Evolutionary conservation across 2,113 vertebrate genomes (phyloP).

Genomic region (Elephas maximus): DNA sequence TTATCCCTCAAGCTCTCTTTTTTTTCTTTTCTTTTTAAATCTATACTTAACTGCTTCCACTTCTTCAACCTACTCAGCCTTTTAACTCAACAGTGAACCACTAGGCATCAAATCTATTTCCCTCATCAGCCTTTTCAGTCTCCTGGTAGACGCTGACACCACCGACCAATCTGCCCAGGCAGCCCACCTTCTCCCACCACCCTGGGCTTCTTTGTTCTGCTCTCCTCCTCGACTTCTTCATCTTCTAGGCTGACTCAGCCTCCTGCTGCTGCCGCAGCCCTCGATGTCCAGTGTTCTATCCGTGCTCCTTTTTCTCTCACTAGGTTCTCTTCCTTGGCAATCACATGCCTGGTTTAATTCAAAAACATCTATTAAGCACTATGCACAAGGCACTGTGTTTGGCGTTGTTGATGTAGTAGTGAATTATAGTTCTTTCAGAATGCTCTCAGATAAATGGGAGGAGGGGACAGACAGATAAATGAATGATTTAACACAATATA

Average conservation of each 20-base stretch:
- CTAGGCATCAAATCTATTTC: neutral
- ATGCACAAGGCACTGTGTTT: neutral
- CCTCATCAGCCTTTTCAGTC: neutral
- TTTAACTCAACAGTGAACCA: neutral
- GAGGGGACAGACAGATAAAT: neutral
- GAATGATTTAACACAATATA: conserved; percentile 13
- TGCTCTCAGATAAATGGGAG: neutral
- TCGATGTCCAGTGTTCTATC: neutral
- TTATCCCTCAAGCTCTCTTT: neutral
- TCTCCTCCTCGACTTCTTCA: neutral
- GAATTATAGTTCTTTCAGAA: conserved; percentile 39
- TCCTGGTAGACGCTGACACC: neutral
- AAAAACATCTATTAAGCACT: neutral
- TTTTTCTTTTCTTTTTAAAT: neutral
- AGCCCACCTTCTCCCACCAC: neutral
- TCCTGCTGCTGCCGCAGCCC: neutral
- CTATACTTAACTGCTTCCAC: neutral
- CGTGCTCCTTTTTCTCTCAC: neutral
- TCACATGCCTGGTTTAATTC: neutral
- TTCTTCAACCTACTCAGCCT: neutral
- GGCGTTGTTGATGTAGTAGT: neutral
- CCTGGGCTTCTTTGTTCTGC: neutral
- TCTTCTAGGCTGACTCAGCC: too few species aligned
- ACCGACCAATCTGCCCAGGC: too few species aligned
- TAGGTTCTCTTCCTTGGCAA: neutral